Evolutionary conservation across 2,797 vertebrate species (phyloP).

Genomic region (Lycodopsis pacificus): DNA sequence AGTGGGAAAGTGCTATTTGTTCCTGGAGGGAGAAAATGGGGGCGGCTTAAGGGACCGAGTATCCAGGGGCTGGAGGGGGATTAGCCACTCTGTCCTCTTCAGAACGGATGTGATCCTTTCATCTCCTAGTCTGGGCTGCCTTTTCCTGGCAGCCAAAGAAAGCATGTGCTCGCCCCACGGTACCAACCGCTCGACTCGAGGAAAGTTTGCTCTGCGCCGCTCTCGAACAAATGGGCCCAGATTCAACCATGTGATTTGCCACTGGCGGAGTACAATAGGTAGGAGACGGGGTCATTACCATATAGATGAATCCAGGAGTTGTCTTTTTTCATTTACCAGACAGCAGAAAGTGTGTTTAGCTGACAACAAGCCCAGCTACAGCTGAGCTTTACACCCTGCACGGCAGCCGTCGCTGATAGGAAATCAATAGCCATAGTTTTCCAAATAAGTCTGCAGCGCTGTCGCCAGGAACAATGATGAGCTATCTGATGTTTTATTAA

Average conservation of each 20-base stretch:
- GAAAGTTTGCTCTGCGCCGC: constrained; percentile 73
- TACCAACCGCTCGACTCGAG: constrained; percentile 67
- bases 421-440: constrained; percentile 84
- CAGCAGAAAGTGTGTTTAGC: constrained; percentile 68
- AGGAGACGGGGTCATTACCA: constrained; percentile 81
- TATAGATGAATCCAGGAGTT: constrained; percentile 85
- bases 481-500: constrained; percentile 61
- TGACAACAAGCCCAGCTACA: constrained; percentile 62
- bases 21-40: constrained; percentile 83
- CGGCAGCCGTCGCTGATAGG: constrained; percentile 75
- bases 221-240: constrained; percentile 72
- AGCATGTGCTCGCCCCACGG: constrained; percentile 74
- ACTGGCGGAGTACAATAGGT: constrained; percentile 74
- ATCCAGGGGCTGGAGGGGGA: constrained; percentile 81
- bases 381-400: constrained; percentile 54
- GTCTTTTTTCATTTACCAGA: constrained; percentile 81
- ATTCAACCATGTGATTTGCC: constrained; percentile 80
- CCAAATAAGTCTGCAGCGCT: constrained; percentile 79
- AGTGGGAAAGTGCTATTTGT: constrained; percentile 85
- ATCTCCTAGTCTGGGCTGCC: constrained; percentile 80
- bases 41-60: constrained; percentile 82
- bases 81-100: constrained; percentile 83
- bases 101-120: constrained; percentile 84
- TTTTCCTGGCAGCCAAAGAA: constrained; percentile 83
- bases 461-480: constrained; percentile 69